These are phyloP conservation scores for Dromococcyx pavoninus DNA, from an alignment of 2,797 vertebrate genomes.

Conservation along the genomic window DNA sequence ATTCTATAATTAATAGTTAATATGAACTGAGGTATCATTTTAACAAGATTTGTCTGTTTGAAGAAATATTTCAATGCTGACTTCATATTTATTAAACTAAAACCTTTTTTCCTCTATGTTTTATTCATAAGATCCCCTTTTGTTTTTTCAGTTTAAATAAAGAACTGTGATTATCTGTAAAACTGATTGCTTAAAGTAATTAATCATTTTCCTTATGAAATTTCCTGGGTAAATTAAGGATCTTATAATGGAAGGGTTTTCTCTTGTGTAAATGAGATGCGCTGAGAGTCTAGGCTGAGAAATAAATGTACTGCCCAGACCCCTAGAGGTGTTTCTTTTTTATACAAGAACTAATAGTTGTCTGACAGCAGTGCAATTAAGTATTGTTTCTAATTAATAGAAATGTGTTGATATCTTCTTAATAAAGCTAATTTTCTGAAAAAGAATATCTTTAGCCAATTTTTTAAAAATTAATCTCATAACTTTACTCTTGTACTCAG, in stretches of 20 bases:
- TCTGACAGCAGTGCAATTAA: neutral
- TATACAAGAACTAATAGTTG: neutral
- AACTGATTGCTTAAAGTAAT: conserved; percentile 71
- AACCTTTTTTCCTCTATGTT: conserved; percentile 27
- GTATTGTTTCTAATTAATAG: neutral
- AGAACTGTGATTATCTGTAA: conserved; percentile 71
- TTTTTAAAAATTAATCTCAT: neutral
- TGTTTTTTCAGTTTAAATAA: conserved; percentile 65
- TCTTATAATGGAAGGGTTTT: conserved; percentile 68
- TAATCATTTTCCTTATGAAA: conserved; percentile 72
- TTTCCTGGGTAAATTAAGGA: conserved; percentile 70
- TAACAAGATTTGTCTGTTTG: conserved; percentile 10
- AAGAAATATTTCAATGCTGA: conserved; percentile 40
- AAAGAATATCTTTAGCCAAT: neutral
- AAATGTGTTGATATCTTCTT: neutral
- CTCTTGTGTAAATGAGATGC: conserved; percentile 63
- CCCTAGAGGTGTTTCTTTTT: neutral
- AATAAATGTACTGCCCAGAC: conserved; percentile 43
- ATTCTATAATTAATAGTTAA: conserved; percentile 37
- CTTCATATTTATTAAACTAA: conserved; percentile 50
- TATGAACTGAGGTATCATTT: conserved; percentile 8
- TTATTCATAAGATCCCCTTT: conserved; percentile 61
- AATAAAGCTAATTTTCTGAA: neutral
- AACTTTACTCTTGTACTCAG: neutral
- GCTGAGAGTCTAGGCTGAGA: conserved; percentile 24